Base-by-base conservation (phyloP, 2,797 vertebrate genomes). In the Hydrophis major region DNA sequence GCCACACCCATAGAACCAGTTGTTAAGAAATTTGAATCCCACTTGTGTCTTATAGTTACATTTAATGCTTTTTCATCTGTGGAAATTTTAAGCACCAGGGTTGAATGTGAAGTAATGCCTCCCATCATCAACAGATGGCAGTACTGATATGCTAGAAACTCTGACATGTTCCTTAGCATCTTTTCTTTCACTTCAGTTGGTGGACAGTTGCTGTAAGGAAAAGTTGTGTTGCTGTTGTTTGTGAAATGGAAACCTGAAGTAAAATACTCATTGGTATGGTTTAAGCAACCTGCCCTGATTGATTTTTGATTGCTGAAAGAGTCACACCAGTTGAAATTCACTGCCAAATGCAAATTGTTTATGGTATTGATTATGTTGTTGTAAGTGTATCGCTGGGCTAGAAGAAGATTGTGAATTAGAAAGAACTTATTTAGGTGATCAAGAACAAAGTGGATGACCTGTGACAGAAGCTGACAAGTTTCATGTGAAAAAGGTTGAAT, bases 1-100 rank as follows among this genome's bases (percentile, higher is more conserved):
- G 50, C 6, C 50, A 50, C 50, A 50, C 50, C 50, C 6, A 50
- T 1, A 50, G 50, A 50, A 50, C 50, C 6, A 6, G 50, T 7
- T 50, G 7, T 50, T 50, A 50, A 50, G 50, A 50, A 50, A 7
- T 50, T 50, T 50, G 50, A 50, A 50, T 50, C 50, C 50, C 50
- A 50, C 50, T 4, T 6, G 2, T 4, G 6, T 53, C 53, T 96
- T 32, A 56, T 47, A 47, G 47, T 47, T 47, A 47, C n/a, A 55
- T 91, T 86, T 92, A 74, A 92, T 89, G 59, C 4, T 95, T 95
- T 94, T 91, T 94, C 55, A 89, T 28, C 93, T 93, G 20, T 93
- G 0, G 90, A 92, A 78, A 78, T 78, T 4, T 37, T 78, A 20
- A 11, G 37, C 11, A 78, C 3, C 1, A 78, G 20, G 7, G 74